These are phyloP conservation scores for Phasianus colchicus DNA, from an alignment of 2,113 vertebrate species.

Conservation along the genomic window DNA sequence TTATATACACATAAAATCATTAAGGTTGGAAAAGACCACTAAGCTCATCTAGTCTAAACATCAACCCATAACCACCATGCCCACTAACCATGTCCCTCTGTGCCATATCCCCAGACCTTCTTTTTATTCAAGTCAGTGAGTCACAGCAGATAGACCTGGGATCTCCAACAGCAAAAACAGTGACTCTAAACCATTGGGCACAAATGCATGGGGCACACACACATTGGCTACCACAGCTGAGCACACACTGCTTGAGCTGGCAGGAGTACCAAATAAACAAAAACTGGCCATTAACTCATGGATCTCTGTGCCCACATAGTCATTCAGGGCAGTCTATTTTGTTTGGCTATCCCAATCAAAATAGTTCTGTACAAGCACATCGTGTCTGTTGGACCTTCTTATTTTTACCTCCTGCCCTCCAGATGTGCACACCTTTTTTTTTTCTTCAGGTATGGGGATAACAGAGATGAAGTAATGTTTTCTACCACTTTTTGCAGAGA, in stretches of 20 bases:
- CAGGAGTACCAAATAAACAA: not conserved
- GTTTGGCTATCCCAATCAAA: not conserved
- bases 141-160: not conserved
- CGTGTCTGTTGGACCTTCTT: not conserved
- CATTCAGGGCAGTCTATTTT: not conserved
- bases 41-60: too few relatives aligned
- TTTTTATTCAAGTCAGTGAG: not conserved
- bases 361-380: not conserved
- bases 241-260: not conserved
- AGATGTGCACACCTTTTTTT: not conserved
- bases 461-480: not conserved
- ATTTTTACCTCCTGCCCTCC: not conserved
- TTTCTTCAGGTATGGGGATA: not conserved
- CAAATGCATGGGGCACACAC: not conserved
- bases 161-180: not conserved
- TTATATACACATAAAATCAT: too few relatives aligned
- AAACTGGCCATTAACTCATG: not conserved
- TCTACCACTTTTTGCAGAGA: not conserved
- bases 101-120: not conserved
- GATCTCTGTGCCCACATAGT: not conserved
- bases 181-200: not conserved
- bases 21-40: too few relatives aligned
- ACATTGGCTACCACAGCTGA: not conserved
- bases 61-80: too few relatives aligned
- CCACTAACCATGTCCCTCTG: too few relatives aligned